phyloP scores from a whole-genome alignment of 2,888 invertebrate genomes.

The Choristoneura rosaceana region DNA sequence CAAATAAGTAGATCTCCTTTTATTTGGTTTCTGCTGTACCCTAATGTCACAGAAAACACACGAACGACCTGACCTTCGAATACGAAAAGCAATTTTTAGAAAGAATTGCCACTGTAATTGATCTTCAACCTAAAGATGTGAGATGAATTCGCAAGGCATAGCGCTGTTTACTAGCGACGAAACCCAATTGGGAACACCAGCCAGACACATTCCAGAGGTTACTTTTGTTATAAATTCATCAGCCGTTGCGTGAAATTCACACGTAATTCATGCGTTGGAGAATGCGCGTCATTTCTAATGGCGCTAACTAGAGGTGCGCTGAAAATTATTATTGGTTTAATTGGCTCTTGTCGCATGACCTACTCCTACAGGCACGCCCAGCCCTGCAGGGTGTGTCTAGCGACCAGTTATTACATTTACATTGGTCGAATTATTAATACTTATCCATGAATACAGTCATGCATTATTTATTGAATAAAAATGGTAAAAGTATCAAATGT shows the following conservation, averaged over 20 bases:
- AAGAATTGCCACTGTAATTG: neutral
- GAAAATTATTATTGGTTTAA: constrained; percentile 41
- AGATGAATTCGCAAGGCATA: constrained; percentile 26
- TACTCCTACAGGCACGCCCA: constrained; percentile 41
- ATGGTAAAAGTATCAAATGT: neutral
- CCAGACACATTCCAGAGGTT: constrained; percentile 46
- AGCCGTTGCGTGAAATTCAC: constrained; percentile 50
- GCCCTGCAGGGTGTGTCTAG: constrained; percentile 54
- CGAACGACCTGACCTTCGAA: constrained; percentile 11
- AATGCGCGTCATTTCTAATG: constrained; percentile 42
- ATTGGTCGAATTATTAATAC: constrained; percentile 33
- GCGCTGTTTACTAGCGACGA: constrained; percentile 25
- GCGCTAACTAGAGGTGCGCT: constrained; percentile 49
- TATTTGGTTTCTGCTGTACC: neutral
- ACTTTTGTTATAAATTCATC: constrained; percentile 43
- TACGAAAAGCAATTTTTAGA: constrained; percentile 7
- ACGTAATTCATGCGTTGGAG: constrained; percentile 46
- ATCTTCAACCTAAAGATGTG: constrained; percentile 16
- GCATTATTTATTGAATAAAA: neutral
- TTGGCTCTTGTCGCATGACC: constrained; percentile 52
- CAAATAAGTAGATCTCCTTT: neutral
- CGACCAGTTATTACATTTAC: constrained; percentile 2
- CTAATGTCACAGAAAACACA: constrained; percentile 4
- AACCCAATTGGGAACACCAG: constrained; percentile 38
- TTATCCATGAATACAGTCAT: constrained; percentile 2